These are phyloP conservation scores for Falcaria lacertinaria DNA, from an alignment of 2,888 invertebrate species.

Conservation along the genomic window DNA sequence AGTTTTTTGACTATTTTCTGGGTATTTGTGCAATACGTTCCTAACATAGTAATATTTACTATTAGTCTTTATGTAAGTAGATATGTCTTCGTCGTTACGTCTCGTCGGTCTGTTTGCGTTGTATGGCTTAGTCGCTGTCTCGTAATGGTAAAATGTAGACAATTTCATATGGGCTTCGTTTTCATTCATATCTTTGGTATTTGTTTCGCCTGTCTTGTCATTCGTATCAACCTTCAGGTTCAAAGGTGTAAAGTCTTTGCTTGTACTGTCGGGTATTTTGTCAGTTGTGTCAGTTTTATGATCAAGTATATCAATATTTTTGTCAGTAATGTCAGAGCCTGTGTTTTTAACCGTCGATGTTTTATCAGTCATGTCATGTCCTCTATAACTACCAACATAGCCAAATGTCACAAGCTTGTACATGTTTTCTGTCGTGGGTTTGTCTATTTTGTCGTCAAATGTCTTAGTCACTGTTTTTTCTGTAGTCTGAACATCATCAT, in stretches of 20 bases:
- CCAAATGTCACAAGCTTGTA: constrained; percentile 73
- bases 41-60: constrained; percentile 67
- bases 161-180: constrained; percentile 39
- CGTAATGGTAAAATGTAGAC: constrained; percentile 65
- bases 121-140: constrained; percentile 65
- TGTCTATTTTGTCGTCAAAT: constrained; percentile 14
- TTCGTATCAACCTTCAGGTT: constrained; percentile 21
- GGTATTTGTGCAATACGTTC: constrained; percentile 66
- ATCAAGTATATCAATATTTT: constrained; percentile 10
- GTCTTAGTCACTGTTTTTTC: constrained; percentile 25
- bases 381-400: constrained; percentile 70
- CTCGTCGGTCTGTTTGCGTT: constrained; percentile 59
- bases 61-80: constrained; percentile 28
- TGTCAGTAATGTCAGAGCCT: too few relatives aligned
- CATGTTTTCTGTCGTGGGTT: constrained; percentile 55
- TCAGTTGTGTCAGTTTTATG: constrained; percentile 11
- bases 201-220: constrained; percentile 25
- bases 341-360: constrained; percentile 6
- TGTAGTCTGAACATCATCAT: constrained; percentile 37
- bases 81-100: constrained; percentile 53
- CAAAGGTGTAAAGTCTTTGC: constrained; percentile 60
- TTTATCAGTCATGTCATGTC: constrained; percentile 28
- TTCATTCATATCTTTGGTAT: constrained; percentile 12
- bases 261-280: constrained; percentile 36
- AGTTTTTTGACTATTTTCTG: constrained; percentile 27